phyloP scores from a whole-genome alignment of 2,113 vertebrate species.

The Sporophila hypoxantha region DNA sequence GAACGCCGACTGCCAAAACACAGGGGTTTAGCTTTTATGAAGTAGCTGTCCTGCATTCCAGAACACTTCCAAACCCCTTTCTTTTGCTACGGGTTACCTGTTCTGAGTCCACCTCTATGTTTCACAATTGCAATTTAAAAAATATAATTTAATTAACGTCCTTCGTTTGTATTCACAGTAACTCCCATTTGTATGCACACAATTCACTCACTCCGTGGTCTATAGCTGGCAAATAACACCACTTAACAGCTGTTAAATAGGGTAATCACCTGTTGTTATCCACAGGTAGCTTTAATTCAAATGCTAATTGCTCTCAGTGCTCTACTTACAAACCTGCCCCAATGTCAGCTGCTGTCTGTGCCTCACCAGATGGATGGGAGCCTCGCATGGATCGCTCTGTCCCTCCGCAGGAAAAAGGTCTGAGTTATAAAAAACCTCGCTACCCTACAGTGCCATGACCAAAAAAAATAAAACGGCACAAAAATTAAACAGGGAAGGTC shows the following conservation, averaged over 20 bases:
- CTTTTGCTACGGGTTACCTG: neutral
- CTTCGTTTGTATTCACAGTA: neutral
- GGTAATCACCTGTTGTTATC: constrained; percentile 65
- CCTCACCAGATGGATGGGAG: constrained; percentile 36
- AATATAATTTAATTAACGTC: constrained; percentile 31
- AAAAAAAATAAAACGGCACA: neutral
- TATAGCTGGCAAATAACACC: constrained; percentile 50
- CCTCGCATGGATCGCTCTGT: neutral
- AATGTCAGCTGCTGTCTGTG: constrained; percentile 29
- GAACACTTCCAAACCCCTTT: neutral
- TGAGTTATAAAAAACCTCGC: neutral
- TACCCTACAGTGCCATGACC: neutral
- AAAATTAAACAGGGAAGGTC: neutral
- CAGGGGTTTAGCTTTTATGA: neutral
- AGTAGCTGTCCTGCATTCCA: neutral
- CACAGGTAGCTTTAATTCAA: constrained; percentile 68
- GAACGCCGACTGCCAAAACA: neutral
- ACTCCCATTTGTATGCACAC: constrained; percentile 34
- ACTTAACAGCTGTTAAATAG: constrained; percentile 70
- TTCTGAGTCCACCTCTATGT: neutral
- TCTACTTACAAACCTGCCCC: constrained; percentile 54
- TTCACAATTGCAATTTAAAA: neutral
- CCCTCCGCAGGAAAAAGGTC: neutral
- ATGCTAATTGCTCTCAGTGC: constrained; percentile 65
- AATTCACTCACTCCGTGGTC: constrained; percentile 33